Base-by-base conservation (phyloP, 2,797 vertebrate genomes). In the Tachyglossus aculeatus region DNA sequence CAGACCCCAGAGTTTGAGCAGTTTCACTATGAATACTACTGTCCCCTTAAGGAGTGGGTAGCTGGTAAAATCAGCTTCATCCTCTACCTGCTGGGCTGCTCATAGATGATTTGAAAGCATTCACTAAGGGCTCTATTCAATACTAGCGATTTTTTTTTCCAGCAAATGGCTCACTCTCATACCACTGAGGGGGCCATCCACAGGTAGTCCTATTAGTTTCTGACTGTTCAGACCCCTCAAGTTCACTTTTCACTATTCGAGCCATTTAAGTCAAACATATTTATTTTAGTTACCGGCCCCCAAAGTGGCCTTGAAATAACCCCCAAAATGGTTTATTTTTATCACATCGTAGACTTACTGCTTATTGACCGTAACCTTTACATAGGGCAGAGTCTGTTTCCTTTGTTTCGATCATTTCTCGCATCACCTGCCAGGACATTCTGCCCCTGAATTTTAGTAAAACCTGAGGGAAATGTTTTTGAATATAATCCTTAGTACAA, bases 21-120 rank as follows among this genome's bases (percentile, higher is more conserved):
- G 91, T 98, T 99, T 90, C 97, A 98, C 85, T 92, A 95, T 47
- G 96, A 99, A 65, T 99, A 97, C 89, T 98, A 98, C 92, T 98
- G 96, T 88, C 96, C 97, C 0, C 93, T 99, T 39, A 94, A 96
- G 52, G 95, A 96, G 84, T 99, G 97, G 98, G 80, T 98, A 76
- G 85, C 95, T 83, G 96, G 96, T 83, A 97, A 94, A 93, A 83
- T 98, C 83, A 95, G 93, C 85, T 91, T 93, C 79, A 86, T 95
- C 77, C 73, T 94, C 86, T 95, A 96, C 82, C 92, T 94, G 78
- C 85, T 97, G 61, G 95, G 94, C 83, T 96, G 91, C 64, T 95
- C 96, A 81, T 98, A 90, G 95, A 78, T 11, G 51, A 71, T 50
- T 21, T 70, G 63, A 71, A 69, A 39, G 59, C 27, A 34, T 65